Base-by-base conservation (phyloP, 2,888 invertebrate species). In the Deilephila porcellus region DNA sequence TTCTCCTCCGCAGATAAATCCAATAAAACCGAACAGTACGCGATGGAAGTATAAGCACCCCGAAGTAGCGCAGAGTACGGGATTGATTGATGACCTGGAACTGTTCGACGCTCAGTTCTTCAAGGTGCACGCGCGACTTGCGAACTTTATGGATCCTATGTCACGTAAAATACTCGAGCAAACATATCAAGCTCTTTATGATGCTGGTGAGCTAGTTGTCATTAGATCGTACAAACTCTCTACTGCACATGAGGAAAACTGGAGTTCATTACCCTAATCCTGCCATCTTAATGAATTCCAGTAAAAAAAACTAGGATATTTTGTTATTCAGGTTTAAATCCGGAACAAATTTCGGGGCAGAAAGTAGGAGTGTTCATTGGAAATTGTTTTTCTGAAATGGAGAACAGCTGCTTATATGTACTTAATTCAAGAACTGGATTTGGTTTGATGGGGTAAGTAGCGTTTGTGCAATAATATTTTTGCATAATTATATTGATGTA, bases 101-200 rank as follows among this genome's bases (percentile, higher is more conserved):
- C 96, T 96, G 78, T 97, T 97, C 80, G 97, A 80, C 71, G 79
- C 96, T 0, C 95, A 95, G 19, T 96, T 96, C 83, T 97, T 97
- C 81, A 96, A 96, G 17, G 95, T 96, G 3, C 95, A 96, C 83
- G 95, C 95, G 74, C 78, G 79, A 1, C 79, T 82, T 0, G 79
- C 77, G 3, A 74, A 73, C 8, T 63, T 14, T 29, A 86, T 85
- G 81, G 88, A 89, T 29, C 52, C 82, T 0, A 84, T 87, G 85
- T 72, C 76, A 0, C 78, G 86, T 5, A 88, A 87, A 73, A 34
- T 88, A 0, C 75, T 87, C 8, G 88, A 88, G 62, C 84, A 85
- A 72, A 62, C 86, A 0, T 86, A 85, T 71, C 84, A 85, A 74
- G 88, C 88, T 4, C 81, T 88, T 11, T 84, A 83, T 71, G 88